Percentiles rank a stretch among this genome's conserved stretches.
Evolutionary conservation across 2,113 vertebrate species (phyloP).

Genomic region (Bolborhynchus lineola): DNA sequence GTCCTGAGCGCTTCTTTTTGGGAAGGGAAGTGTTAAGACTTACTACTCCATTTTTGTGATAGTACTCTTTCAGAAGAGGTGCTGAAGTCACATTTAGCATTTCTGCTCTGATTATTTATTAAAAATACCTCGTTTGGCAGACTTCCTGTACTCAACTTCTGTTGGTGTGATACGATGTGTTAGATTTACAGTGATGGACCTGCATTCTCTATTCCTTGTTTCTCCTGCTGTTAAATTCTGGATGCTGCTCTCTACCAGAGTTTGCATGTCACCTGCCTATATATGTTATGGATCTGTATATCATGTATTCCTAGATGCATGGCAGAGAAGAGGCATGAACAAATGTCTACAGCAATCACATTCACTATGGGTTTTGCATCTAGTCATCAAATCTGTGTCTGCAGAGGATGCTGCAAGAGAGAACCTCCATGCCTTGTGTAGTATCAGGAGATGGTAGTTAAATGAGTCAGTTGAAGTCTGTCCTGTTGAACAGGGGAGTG

Average conservation of each 20-base stretch:
- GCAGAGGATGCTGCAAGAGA: not conserved
- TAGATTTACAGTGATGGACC: not conserved
- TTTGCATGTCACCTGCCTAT: not conserved
- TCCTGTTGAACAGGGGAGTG: not conserved
- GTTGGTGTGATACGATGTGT: not conserved
- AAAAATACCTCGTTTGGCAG: not conserved
- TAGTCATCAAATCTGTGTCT: not conserved
- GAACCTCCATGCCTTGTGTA: not conserved
- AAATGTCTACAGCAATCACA: not conserved
- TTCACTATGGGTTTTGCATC: not conserved
- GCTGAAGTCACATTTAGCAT: not conserved
- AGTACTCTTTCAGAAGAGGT: not conserved
- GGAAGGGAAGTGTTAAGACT: not conserved
- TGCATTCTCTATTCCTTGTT: not conserved
- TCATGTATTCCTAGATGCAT: rapidly evolving
- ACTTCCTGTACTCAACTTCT: not conserved
- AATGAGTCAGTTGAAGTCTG: not conserved
- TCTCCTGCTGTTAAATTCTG: not conserved
- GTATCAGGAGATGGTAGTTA: not conserved
- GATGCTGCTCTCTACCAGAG: not conserved
- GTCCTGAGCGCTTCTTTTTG: not conserved
- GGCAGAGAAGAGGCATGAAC: not conserved
- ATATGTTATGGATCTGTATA: not conserved
- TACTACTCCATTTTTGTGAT: not conserved
- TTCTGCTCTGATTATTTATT: not conserved